Percentiles rank a stretch among this genome's conserved stretches.
Conservation (phyloP, 2,888 invertebrate genomes). For the Diarsia mendica region DNA sequence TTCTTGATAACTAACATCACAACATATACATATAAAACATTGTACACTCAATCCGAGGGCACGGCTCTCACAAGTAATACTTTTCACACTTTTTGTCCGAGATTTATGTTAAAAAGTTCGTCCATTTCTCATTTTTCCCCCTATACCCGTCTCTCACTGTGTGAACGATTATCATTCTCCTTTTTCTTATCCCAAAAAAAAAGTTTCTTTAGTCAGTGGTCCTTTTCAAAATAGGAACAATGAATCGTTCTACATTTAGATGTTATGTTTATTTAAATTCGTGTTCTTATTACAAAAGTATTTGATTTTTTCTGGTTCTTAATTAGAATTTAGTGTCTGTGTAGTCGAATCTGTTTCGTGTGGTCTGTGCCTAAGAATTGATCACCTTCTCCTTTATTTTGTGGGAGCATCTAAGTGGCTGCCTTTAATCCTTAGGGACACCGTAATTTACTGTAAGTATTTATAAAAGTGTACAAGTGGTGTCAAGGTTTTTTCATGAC, state of each 20-base stretch:
- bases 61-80: conserved; percentile 82
- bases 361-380: conserved; percentile 35
- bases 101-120: conserved; percentile 89
- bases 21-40: conserved; percentile 52
- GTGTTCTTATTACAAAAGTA: conserved; percentile 49
- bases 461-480: conserved; percentile 2
- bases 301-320: conserved; percentile 36
- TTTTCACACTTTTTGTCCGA: conserved; percentile 81
- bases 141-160: conserved; percentile 76
- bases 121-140: conserved; percentile 87
- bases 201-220: conserved; percentile 72
- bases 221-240: conserved; percentile 69
- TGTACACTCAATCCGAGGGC: conserved; percentile 68
- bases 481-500: neutral
- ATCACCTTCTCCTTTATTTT: conserved; percentile 38
- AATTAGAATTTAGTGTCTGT: conserved; percentile 39
- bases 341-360: conserved; percentile 21
- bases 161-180: conserved; percentile 87
- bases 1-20: conserved; percentile 26
- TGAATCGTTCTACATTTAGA: conserved; percentile 64
- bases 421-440: conserved; percentile 22
- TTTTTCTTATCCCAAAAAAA: conserved; percentile 70
- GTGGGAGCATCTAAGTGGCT: conserved; percentile 25
- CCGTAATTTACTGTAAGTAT: conserved; percentile 36
- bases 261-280: conserved; percentile 65